These are phyloP conservation scores for cattle (Bos taurus) DNA, from an alignment of 2,113 vertebrate species.

Conservation along the genomic window DNA sequence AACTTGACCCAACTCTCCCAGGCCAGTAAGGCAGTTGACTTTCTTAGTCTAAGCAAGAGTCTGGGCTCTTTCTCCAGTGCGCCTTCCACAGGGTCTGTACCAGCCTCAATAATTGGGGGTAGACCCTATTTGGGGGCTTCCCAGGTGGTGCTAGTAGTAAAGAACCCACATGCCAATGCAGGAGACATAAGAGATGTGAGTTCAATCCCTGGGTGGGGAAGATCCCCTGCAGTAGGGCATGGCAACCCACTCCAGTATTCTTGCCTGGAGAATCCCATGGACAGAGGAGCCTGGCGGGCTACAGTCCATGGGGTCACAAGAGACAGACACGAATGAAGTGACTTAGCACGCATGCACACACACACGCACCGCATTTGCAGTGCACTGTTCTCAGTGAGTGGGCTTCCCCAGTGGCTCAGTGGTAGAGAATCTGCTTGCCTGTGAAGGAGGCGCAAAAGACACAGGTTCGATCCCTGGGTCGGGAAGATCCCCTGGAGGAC, in stretches of 20 bases:
- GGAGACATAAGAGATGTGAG: not conserved
- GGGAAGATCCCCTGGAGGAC: not conserved
- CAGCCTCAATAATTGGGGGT: not conserved
- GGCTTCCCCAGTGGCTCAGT: too few species aligned
- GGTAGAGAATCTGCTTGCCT: not conserved
- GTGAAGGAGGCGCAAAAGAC: not conserved
- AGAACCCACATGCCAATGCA: not conserved
- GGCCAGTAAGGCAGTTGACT: not conserved
- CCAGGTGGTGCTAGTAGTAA: not conserved
- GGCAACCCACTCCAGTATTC: not conserved
- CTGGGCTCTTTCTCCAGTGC: accelerated
- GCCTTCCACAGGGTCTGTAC: accelerated
- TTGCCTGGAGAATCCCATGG: not conserved
- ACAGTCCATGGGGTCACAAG: accelerated
- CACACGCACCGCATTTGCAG: too few species aligned
- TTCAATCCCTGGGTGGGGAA: not conserved
- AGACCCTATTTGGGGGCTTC: not conserved
- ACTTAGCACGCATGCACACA: too few species aligned
- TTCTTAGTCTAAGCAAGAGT: not conserved
- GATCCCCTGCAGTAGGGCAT: not conserved
- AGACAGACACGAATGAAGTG: not conserved
- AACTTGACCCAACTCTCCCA: not conserved
- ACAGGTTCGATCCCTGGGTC: not conserved
- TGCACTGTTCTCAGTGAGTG: too few species aligned
- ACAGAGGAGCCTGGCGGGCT: not conserved